phyloP scores from a whole-genome alignment of 1,140 invertebrate species.

The Macrobrachium rosenbergii region DNA sequence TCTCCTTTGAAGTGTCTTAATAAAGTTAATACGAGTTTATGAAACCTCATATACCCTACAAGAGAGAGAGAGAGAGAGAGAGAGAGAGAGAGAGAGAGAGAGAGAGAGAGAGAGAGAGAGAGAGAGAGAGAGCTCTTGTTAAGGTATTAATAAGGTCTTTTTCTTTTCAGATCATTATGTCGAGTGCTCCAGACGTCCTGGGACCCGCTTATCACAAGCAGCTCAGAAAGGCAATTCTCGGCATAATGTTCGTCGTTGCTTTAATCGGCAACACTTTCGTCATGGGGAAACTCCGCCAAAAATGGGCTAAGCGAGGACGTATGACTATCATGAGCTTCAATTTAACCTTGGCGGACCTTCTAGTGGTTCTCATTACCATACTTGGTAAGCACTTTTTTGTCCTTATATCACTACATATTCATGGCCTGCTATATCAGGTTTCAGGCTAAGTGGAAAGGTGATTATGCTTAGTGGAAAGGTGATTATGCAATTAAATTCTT shows the following conservation, averaged over 20 bases:
- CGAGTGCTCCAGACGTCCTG: conserved; percentile 31
- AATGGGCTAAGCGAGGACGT: conserved; percentile 44
- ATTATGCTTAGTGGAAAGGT: too few relatives aligned
- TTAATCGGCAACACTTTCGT: conserved; percentile 35
- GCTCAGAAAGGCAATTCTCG: conserved; percentile 35
- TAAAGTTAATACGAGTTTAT: too few relatives aligned
- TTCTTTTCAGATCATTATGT: background rate
- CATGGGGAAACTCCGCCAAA: conserved; percentile 20
- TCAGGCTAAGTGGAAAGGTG: too few relatives aligned
- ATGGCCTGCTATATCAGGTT: too few relatives aligned
- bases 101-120: conserved; percentile 17
- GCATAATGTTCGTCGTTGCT: conserved; percentile 45
- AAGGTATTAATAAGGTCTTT: background rate
- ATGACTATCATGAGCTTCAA: conserved; percentile 56
- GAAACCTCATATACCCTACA: too few relatives aligned
- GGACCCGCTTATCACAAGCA: conserved; percentile 42
- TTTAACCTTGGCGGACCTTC: conserved; percentile 27
- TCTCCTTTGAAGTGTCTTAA: too few relatives aligned
- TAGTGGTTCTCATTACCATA: conserved; percentile 36
- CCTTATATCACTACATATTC: too few relatives aligned
- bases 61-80: conserved; percentile 22
- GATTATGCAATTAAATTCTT: too few relatives aligned
- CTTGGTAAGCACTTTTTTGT: background rate
- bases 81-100: conserved; percentile 16
- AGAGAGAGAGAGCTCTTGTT: conserved; percentile 5